phyloP scores from a whole-genome alignment of 2,888 invertebrate species.

The Cyclophora punctaria region DNA sequence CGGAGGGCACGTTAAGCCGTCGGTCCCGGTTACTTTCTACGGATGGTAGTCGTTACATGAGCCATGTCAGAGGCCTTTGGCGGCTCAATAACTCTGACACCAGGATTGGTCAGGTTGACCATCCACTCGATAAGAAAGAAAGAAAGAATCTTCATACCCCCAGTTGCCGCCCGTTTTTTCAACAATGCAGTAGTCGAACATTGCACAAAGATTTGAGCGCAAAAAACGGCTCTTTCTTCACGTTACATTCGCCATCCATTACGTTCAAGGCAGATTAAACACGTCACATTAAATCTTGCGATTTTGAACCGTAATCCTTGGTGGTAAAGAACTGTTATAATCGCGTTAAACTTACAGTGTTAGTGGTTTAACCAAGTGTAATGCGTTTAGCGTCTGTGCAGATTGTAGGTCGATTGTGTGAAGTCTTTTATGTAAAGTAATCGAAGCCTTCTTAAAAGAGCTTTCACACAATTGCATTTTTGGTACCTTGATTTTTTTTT shows the following conservation, averaged over 20 bases:
- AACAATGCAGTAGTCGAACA: slow-evolving; percentile 14
- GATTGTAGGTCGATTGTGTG: slow-evolving; percentile 7
- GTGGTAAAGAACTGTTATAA: slow-evolving; percentile 17
- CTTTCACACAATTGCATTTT: too few relatives aligned
- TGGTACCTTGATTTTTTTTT: too few relatives aligned
- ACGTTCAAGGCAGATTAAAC: slow-evolving; percentile 18
- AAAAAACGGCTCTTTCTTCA: slow-evolving; percentile 10
- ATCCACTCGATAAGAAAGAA: too few relatives aligned
- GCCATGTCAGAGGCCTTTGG: too few relatives aligned
- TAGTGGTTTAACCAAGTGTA: slow-evolving; percentile 28
- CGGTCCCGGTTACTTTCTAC: too few relatives aligned
- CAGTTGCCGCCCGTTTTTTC: too few relatives aligned
- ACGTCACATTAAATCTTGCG: slow-evolving; percentile 1
- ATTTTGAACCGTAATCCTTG: slow-evolving; percentile 12
- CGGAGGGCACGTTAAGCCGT: too few relatives aligned
- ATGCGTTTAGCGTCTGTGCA: slow-evolving; percentile 21
- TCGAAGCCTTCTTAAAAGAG: too few relatives aligned
- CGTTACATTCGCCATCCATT: slow-evolving; percentile 11
- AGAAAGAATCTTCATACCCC: too few relatives aligned
- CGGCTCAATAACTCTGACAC: too few relatives aligned
- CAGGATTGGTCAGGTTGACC: too few relatives aligned
- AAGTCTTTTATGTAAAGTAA: not conserved
- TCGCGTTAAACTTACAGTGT: slow-evolving; percentile 24
- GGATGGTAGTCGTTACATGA: too few relatives aligned
- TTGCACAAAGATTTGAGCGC: slow-evolving; percentile 19